Base-by-base conservation (phyloP, 2,888 invertebrate species). In the Deilephila porcellus region DNA sequence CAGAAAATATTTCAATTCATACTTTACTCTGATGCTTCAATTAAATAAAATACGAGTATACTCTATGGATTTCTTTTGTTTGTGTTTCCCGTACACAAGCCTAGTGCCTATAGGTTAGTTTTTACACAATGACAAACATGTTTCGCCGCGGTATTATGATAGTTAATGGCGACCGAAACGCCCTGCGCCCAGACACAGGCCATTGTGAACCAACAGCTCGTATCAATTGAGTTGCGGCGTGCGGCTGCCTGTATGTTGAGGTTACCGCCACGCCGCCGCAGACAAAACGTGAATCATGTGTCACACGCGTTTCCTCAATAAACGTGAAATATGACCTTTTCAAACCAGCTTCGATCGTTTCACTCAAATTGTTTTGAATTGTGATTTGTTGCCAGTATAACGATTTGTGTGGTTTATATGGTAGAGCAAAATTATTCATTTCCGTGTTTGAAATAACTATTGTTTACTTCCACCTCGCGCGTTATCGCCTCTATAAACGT, bases 201-300 rank as follows among this genome's bases (percentile, higher is more conserved):
- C 20, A 52, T 52, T 52, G 67, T 67, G 25, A 17, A 56, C n/a
- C 56, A 14, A 20, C 25, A 11, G 25, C 25, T 67, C 45, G 37
- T 64, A 45, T 64, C 67, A 67, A 67, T 25, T 45, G 67, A 67
- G 14, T 67, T 67, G 64, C 20, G 64, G 64, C 20, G 11, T 45
- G 45, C 25, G 17, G 25, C 6, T 25, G 20, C 67, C n/a, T n/a
- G 45, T 67, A 25, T 14, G 25, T 19, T n/a, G 32, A 64, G 64
- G 64, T 67, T 6, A 25, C n/a, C 19, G 19, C 32, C 20, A 20
- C 8, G 19, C 32, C 20, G 37, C 8, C 64, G 45, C 2, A 64
- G 45, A n/a, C 45, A n/a, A 37, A 8, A 20, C 64, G 19, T 64
- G 64, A 64, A 45, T 64, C 37, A 64, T 34, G n/a, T 56, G 56